Percentiles rank a stretch among this genome's conserved stretches.
These are phyloP conservation scores for Trachelus tabidus DNA, from an alignment of 2,888 invertebrate genomes.

Conservation along the genomic window DNA sequence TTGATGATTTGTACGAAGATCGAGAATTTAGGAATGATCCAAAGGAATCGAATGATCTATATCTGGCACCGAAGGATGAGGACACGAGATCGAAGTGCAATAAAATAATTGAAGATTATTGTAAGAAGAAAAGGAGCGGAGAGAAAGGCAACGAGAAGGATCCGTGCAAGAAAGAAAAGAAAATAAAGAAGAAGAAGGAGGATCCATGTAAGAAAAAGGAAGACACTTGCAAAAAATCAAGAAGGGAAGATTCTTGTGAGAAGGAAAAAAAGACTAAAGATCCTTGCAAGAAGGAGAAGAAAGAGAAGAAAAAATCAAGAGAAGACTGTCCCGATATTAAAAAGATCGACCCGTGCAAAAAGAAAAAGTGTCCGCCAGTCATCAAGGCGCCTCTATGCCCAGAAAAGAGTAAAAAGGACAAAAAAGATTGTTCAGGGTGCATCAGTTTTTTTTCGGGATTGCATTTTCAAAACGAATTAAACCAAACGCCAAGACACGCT, in stretches of 20 bases:
- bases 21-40: constrained; percentile 3
- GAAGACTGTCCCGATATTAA: not conserved
- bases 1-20: constrained; percentile 22
- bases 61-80: not conserved
- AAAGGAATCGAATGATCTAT: not conserved
- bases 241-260: constrained; percentile 19
- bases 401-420: not conserved
- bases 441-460: not conserved
- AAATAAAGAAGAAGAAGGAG: not conserved
- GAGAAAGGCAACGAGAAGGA: not conserved
- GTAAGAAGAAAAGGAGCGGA: constrained; percentile 3
- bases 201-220: not conserved
- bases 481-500: too few species aligned
- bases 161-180: not conserved
- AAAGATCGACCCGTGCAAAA: constrained; percentile 20
- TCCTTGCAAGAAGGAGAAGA: constrained; percentile 23
- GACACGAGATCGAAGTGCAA: not conserved
- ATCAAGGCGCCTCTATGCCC: constrained; percentile 32
- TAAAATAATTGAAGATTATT: constrained; percentile 1
- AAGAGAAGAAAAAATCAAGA: constrained; percentile 9
- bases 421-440: not conserved
- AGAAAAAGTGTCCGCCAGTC: constrained; percentile 34
- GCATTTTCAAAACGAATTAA: too few species aligned
- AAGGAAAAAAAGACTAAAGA: constrained; percentile 11
- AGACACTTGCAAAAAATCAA: constrained; percentile 7